These are phyloP conservation scores for Magallana angulata DNA, from an alignment of 1,140 invertebrate species.

Conservation along the genomic window DNA sequence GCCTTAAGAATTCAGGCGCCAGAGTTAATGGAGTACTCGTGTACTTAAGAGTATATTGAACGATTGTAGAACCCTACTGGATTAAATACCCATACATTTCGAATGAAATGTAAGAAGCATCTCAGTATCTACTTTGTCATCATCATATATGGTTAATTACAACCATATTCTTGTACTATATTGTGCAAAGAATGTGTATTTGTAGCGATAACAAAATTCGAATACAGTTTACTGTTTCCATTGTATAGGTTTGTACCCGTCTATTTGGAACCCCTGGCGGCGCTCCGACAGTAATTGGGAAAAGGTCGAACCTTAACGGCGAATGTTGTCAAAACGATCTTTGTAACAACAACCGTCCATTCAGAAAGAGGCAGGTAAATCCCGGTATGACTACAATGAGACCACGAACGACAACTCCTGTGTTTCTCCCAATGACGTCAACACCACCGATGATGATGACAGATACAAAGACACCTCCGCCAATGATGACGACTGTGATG, in stretches of 20 bases:
- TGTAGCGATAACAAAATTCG: too few relatives aligned
- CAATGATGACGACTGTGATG: background rate
- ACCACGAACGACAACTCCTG: constrained; percentile 4
- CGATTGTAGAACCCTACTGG: too few relatives aligned
- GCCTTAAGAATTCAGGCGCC: too few relatives aligned
- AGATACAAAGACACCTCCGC: background rate
- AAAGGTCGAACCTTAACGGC: background rate
- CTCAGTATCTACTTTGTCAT: too few relatives aligned
- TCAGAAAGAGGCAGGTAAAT: background rate
- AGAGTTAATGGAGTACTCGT: too few relatives aligned
- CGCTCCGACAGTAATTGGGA: background rate
- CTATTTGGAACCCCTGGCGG: background rate
- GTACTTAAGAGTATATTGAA: too few relatives aligned
- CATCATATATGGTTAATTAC: too few relatives aligned
- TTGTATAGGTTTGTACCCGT: background rate
- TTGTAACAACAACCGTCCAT: background rate
- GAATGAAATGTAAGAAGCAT: too few relatives aligned
- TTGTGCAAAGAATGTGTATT: too few relatives aligned
- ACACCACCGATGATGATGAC: background rate
- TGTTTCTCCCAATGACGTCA: background rate
- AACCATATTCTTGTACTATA: too few relatives aligned
- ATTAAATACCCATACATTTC: too few relatives aligned
- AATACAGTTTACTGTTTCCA: too few relatives aligned
- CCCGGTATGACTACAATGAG: background rate
- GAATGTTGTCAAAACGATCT: constrained; percentile 24